Evolutionary conservation across 1,140 invertebrate genomes (phyloP).

Genomic region (Camponotus pennsylvanicus): DNA sequence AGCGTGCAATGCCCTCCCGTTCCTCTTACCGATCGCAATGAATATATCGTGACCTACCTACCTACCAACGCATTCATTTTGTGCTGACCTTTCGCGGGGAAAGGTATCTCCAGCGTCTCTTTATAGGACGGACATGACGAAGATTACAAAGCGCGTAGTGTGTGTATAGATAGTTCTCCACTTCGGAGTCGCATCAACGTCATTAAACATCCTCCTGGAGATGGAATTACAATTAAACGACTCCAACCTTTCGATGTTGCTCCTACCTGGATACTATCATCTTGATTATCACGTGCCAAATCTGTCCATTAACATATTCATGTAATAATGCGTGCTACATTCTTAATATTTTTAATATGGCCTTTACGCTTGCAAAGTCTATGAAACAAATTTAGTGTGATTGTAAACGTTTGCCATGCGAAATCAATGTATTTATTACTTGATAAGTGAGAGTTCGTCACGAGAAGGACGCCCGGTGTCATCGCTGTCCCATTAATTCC

Average conservation of each 20-base stretch:
- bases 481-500: not conserved
- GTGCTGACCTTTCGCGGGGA: conserved; percentile 72
- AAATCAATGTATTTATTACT: conserved; percentile 23
- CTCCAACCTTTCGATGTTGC: not conserved
- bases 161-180: not conserved
- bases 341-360: conserved; percentile 1
- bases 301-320: not conserved
- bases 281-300: not conserved
- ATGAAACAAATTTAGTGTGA: conserved; percentile 43
- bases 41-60: conserved; percentile 60
- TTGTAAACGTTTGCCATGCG: conserved; percentile 25
- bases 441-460: not conserved
- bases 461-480: conserved; percentile 32
- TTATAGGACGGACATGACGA: conserved; percentile 58
- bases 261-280: not conserved
- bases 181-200: not conserved
- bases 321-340: not conserved
- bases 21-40: conserved; percentile 58
- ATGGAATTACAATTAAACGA: not conserved
- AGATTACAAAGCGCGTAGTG: conserved; percentile 52
- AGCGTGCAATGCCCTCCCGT: not conserved
- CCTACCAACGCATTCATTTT: conserved; percentile 64
- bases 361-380: conserved; percentile 2
- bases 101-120: conserved; percentile 66
- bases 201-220: not conserved